Conservation (phyloP, 1,140 invertebrate genomes). For the Capitella teleta region DNA sequence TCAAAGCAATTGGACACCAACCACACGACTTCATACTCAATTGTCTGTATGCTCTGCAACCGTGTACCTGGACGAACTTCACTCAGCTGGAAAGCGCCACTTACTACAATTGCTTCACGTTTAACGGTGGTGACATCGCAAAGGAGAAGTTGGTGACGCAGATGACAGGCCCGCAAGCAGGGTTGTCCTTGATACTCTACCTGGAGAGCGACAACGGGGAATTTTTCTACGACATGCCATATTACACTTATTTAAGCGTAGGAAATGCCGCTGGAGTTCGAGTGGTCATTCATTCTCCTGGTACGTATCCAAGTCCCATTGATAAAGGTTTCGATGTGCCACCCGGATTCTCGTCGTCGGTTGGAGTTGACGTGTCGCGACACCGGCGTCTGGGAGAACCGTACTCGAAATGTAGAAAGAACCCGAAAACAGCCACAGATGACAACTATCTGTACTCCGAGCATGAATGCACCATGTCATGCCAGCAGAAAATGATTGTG, state of each 20-base stretch:
- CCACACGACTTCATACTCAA: conserved; percentile 7
- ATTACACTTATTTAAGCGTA: neutral
- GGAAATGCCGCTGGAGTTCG: conserved; percentile 26
- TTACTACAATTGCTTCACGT: conserved; percentile 7
- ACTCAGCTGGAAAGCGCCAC: conserved; percentile 2
- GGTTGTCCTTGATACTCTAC: conserved; percentile 1
- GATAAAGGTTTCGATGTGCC: conserved; percentile 36
- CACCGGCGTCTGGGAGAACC: neutral
- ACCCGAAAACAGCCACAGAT: too few relatives aligned
- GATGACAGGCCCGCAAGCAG: conserved; percentile 2
- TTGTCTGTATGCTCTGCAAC: neutral
- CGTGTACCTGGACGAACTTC: neutral
- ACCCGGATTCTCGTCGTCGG: conserved; percentile 30
- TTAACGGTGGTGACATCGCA: conserved; percentile 4
- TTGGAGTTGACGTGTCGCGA: conserved; percentile 17
- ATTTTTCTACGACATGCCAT: neutral
- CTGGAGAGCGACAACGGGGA: conserved; percentile 9
- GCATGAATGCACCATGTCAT: neutral
- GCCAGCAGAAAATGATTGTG: conserved; percentile 1
- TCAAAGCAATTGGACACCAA: neutral
- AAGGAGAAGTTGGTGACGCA: neutral
- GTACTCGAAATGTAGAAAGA: neutral
- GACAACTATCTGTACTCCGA: conserved; percentile 3
- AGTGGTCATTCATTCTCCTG: conserved; percentile 34
- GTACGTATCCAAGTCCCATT: conserved; percentile 32